Base-by-base conservation (phyloP, 2,113 vertebrate genomes). In the Lepus americanus region DNA sequence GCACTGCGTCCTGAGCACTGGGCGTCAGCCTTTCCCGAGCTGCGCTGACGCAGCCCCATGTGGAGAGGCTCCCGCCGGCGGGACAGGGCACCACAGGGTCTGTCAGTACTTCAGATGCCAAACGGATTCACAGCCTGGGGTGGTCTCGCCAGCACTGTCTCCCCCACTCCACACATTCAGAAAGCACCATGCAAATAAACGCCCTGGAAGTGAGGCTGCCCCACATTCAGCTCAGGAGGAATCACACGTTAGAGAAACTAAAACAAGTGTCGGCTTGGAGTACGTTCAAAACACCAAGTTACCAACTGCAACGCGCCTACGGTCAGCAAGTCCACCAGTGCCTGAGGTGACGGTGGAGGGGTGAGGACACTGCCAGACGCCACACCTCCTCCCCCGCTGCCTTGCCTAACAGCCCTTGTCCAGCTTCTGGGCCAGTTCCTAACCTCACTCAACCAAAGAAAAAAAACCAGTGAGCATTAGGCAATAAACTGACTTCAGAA, bases 251-350 rank as follows among this genome's bases (percentile, higher is more conserved):
- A 80, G 82, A 92, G 63, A 94, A 95, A 31, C 3, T 77, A 95
- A 94, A 69, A 85, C 17, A n/a, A 82, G 31, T 25, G 73, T 1
- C 64, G 91, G 67, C 6, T 86, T 83, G 69, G 76, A 94, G 95
- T n/a, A 27, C 49, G n/a, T 51, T 72, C 64, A 44, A 93, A 70
- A 83, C 83, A 95, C 69, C 39, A 94, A 95, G 59, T 39, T 67
- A 11, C 80, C 88, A 17, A 49, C 31, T 31, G 72, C 9, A 90
- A 74, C 89, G 61, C 51, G 69, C 9, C 53, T 5, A 77, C 1
- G 79, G 6, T 23, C 89, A 89, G 22, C 31, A 95, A 78, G 91
- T 92, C 5, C 80, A 86, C 39, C 67, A 67, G 61, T 16, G 0
- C 74, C 51, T 23, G 55, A 53, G 16, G 91, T 44, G 22, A 82